Base-by-base conservation (phyloP, 2,888 invertebrate genomes). In the Rhagonycha fulva region DNA sequence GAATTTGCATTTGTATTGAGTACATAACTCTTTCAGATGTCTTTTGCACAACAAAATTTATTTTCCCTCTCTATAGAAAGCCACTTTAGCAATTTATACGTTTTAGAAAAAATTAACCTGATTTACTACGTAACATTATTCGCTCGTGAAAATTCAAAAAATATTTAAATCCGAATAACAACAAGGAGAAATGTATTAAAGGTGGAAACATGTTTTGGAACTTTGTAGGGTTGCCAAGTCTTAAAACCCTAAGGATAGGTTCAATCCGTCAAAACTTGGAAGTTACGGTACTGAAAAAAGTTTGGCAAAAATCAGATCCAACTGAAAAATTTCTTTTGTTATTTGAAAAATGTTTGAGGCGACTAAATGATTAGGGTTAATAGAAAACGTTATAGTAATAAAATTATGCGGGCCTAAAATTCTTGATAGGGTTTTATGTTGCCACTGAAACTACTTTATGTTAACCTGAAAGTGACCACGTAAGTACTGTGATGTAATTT, bases 1-100 rank as follows among this genome's bases (percentile, higher is more conserved):
- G 69, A 76, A 78, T 79, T 78, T 80, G 74, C 80, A 80, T 80
- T 77, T 76, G 80, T 80, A 80, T 80, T 70, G 78, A 75, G 72
- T 76, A 71, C 76, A 78, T 78, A 78, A 78, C 76, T 78, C 76
- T 78, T 78, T 71, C 69, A 73, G 78, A 76, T 74, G 76, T 76
- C 78, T 76, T 78, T 76, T 66, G 68, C 61, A 66, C 70, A 73
- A 71, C 71, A 61, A 76, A 66, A 23, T 66, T 78, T 76, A 76
- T 78, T 75, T 81, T 76, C 72, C 19, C 63, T 75, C 62, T 62
- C 63, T 26, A 32, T 68, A 63, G 68, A 72, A 63, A 23, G 71
- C 70, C 70, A 74, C 74, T 74, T 67, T 70, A 74, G 47, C 70
- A 74, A 74, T 70, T 68, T 68, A 61, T 23, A 14, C 70, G 61